These are phyloP conservation scores for Malaclemys terrapin DNA, from an alignment of 2,113 vertebrate species.

Conservation along the genomic window DNA sequence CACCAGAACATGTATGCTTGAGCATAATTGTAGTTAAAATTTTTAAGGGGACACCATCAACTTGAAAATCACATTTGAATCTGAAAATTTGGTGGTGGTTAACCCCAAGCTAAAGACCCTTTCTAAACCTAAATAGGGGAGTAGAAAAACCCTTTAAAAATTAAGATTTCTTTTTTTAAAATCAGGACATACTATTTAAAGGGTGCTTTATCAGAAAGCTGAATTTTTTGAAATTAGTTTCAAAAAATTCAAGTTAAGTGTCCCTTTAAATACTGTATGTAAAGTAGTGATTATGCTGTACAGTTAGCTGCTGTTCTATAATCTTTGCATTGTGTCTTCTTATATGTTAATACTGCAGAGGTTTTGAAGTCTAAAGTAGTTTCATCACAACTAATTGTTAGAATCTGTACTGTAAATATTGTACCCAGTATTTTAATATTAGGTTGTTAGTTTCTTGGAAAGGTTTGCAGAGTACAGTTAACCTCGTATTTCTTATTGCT, in stretches of 20 bases:
- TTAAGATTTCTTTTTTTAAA: neutral
- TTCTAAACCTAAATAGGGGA: neutral
- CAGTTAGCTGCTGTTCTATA: conserved; percentile 45
- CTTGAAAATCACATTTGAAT: conserved; percentile 28
- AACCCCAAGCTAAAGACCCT: neutral
- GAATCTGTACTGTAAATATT: conserved; percentile 12
- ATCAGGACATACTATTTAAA: neutral
- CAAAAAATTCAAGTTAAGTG: conserved; percentile 52
- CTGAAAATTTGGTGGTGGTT: neutral
- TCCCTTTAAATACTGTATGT: conserved; percentile 72
- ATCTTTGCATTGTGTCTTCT: conserved; percentile 46
- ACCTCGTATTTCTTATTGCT: neutral
- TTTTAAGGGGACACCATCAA: conserved; percentile 71
- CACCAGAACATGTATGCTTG: conserved; percentile 34
- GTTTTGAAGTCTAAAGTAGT: conserved; percentile 36
- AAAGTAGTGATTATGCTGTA: conserved; percentile 24
- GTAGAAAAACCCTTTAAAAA: neutral
- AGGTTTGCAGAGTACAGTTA: neutral
- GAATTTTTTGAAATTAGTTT: neutral
- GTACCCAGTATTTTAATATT: neutral
- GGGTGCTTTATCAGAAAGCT: neutral
- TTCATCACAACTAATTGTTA: conserved; percentile 21
- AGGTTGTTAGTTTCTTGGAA: neutral
- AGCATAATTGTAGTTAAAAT: conserved; percentile 41
- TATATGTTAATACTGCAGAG: neutral